Conservation (phyloP, 2,113 vertebrate species). For the Conger conger region DNA sequence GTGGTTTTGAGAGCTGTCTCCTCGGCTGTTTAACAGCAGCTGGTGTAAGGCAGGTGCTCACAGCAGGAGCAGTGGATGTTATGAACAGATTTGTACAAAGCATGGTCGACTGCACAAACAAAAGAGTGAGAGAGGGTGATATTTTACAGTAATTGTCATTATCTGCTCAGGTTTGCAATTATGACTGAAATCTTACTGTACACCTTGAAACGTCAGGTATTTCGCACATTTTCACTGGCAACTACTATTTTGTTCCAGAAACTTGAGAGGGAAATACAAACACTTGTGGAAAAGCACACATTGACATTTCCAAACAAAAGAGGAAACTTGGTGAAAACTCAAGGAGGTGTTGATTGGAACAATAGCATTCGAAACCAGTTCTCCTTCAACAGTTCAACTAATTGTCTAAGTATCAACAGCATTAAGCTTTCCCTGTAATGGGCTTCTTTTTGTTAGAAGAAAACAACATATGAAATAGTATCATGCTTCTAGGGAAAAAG, state of each 20-base stretch:
- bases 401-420: too few relatives aligned
- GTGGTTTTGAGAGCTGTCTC: not conserved
- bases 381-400: not conserved
- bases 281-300: not conserved
- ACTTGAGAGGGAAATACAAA: not conserved
- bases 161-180: not conserved
- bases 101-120: not conserved
- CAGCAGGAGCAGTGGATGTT: not conserved
- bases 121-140: not conserved
- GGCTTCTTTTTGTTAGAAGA: not conserved
- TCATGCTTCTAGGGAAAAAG: not conserved
- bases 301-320: not conserved
- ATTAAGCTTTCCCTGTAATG: too few relatives aligned
- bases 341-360: not conserved
- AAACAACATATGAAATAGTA: not conserved
- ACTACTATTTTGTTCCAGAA: not conserved
- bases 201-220: not conserved
- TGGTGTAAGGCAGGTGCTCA: not conserved
- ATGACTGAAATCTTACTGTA: not conserved
- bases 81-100: not conserved
- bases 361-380: not conserved
- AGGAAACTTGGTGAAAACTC: not conserved
- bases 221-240: not conserved
- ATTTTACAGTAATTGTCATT: not conserved
- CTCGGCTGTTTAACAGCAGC: not conserved